Base-by-base conservation (phyloP, 2,113 vertebrate genomes). In the Aleadryas rufinucha region DNA sequence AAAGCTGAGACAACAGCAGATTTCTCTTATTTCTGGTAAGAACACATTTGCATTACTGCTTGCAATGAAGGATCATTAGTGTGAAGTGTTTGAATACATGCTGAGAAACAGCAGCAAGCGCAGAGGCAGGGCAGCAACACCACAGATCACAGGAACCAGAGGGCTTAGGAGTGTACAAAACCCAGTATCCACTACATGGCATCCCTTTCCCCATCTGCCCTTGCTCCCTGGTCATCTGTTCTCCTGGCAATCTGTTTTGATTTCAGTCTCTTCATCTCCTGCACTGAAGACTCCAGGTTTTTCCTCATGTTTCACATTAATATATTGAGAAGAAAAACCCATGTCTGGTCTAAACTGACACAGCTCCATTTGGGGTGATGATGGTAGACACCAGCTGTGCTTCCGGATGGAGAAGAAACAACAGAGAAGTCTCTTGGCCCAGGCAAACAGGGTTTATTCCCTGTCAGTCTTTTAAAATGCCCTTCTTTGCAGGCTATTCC, bases 1-100 rank as follows among this genome's bases (percentile, higher is more conserved):
- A 69, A 69, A 93, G 72, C 80, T 56, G 89, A 90, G 75, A 70
- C 26, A 76, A 81, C 27, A 12, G 91, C 93, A 96, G 87, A 86
- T 80, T 80, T 92, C 79, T 76, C 31, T 1, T 64, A 69, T 92
- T 26, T 3, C 74, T 75, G 70, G 60, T 76, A 66, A 87, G 93
- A 87, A 91, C 70, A 76, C 66, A 87, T 88, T 77, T 52, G 68
- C 76, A 63, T 90, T 91, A 59, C 69, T 35, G 39, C 74, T 84
- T 5, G 4, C 82, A n/a, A 10, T 44, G 79, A 92, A 84, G 26
- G 64, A 66, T 85, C 52, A 49, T 72, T 80, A 85, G 54, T 21
- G 69, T 57, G 76, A 92, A 92, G 61, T 65, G 27, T 70, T 74
- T 56, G 64, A 57, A 54, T 17, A 71, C 69, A 74, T 7, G 13